Base-by-base conservation (phyloP, 53 echinoderm and acorn worm species). In the Paelopatides confundens region DNA sequence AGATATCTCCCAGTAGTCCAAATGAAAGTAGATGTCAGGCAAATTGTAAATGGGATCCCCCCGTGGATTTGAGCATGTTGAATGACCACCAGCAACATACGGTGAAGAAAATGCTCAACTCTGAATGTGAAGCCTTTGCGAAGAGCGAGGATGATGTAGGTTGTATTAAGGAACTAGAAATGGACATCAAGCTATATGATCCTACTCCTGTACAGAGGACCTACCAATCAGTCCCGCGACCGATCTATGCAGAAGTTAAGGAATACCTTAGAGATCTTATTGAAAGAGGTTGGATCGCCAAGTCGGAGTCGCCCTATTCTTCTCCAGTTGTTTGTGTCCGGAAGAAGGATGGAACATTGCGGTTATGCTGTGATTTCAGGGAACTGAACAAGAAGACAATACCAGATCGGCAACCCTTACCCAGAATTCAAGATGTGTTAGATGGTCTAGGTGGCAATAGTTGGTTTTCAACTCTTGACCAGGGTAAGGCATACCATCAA, bases 391-490 rank as follows among this genome's bases (percentile, higher is more conserved):
- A 12, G 3, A 43, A 43, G 43, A 38, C 43, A 0, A 10, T 38
- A 14, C 69, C 88, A 0, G 89, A 89, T 34, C 32, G 89, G 4
- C 89, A n/a, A 83, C 64, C 89, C 70, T 15, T 62, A 63, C 18
- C 65, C 66, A 2, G 31, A 36, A 43, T 88, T 1, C 47, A 88
- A 35, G 88, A 88, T 78, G 88, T 88, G 0, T 33, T 88, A 27
- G 81, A 88, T 2, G 43, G 88, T 35, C 65, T 88, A 15, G 65
- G 81, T 1, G 88, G 88, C 15, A 88, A 81, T 27, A 18, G 23
- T 7, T 89, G 82, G 89, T 89, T 89, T 26, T 47, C 67, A 6
- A 83, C 68, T 9, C n/a, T 89, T 1, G 68, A 89, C 69, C 82
- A 15, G 5, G 74, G 74, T 1, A 74, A 74, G 24, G 74, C 74